These are phyloP conservation scores for Hippocampus mohnikei DNA, from an alignment of 2,113 vertebrate genomes.

Conservation along the genomic window DNA sequence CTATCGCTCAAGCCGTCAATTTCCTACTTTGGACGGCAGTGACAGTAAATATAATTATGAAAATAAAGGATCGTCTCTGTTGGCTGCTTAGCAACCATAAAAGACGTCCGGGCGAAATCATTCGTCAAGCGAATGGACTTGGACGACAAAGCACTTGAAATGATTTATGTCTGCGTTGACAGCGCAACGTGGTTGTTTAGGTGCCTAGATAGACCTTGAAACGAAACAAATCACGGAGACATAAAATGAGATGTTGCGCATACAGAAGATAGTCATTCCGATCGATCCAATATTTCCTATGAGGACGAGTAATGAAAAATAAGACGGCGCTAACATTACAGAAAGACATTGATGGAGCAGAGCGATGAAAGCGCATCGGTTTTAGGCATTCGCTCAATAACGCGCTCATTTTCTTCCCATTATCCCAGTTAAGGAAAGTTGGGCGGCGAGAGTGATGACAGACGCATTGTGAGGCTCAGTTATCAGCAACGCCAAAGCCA, in stretches of 20 bases:
- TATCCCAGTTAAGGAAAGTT: no score
- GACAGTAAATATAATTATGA: background rate
- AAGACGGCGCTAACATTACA: background rate
- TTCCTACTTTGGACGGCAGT: background rate
- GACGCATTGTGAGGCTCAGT: no score
- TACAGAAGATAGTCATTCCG: background rate
- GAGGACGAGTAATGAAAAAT: background rate
- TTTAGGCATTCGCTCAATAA: conserved; percentile 6
- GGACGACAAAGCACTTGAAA: background rate
- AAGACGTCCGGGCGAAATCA: background rate
- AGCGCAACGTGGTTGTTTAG: background rate
- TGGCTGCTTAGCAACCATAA: background rate
- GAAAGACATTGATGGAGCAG: background rate
- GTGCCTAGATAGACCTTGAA: background rate
- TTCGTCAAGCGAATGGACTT: background rate
- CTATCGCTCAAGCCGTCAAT: background rate
- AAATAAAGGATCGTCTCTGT: background rate
- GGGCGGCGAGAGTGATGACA: no score
- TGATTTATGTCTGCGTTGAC: background rate
- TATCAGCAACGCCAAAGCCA: no score
- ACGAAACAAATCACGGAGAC: background rate
- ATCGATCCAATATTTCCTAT: background rate
- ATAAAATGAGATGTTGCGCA: background rate
- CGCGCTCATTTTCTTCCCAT: conserved; percentile 4
- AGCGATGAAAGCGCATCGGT: background rate